Conservation (phyloP, 2,888 invertebrate species). For the Sthenelais limicola region DNA sequence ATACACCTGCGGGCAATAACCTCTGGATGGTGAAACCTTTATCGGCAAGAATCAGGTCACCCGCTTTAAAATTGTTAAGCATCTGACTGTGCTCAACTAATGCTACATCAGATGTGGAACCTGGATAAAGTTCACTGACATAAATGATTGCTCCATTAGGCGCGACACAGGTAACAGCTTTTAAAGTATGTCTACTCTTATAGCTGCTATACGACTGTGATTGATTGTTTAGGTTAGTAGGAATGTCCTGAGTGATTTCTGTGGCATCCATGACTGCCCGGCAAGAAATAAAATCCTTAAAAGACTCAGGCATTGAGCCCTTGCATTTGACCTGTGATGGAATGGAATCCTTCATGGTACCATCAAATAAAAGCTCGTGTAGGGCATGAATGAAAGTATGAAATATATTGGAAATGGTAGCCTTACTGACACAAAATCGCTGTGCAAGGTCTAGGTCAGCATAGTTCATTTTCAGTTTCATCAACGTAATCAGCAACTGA, state of each 20-base stretch:
- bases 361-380: constrained; percentile 2
- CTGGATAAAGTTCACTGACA: constrained; percentile 20
- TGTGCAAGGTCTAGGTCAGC: constrained; percentile 25
- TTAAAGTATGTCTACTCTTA: constrained; percentile 37
- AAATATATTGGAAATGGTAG: constrained; percentile 14
- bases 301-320: constrained; percentile 23
- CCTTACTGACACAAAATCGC: constrained; percentile 14
- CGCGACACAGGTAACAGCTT: constrained; percentile 31
- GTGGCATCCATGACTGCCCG: constrained; percentile 38
- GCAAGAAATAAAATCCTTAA: constrained; percentile 19
- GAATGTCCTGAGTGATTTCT: constrained; percentile 32
- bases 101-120: constrained; percentile 29
- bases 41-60: constrained; percentile 36
- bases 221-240: constrained; percentile 1
- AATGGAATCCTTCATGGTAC: neutral
- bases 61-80: constrained; percentile 19
- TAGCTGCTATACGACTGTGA: constrained; percentile 26
- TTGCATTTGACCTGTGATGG: constrained; percentile 30
- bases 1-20: constrained; percentile 15
- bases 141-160: constrained; percentile 31
- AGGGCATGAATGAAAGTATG: constrained; percentile 8
- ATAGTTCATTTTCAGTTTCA: constrained; percentile 17
- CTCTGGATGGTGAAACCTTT: constrained; percentile 40
- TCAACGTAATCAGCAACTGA: constrained; percentile 31
- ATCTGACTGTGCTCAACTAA: constrained; percentile 28